Conservation (phyloP, 2,888 invertebrate species). For the Ormyrus thymus region DNA sequence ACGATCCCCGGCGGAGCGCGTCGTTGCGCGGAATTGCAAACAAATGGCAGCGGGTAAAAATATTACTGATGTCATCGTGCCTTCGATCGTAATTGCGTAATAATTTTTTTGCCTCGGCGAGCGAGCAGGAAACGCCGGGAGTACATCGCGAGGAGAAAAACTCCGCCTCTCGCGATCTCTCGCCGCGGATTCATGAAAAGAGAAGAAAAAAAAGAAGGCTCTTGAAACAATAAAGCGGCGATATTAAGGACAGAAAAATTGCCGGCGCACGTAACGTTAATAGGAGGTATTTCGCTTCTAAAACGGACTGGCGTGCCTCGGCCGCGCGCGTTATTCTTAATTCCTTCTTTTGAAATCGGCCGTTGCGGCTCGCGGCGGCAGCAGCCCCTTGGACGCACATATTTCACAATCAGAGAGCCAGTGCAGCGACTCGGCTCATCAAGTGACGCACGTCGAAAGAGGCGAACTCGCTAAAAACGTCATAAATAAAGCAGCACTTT, state of each 20-base stretch:
- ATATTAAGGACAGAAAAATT: no score
- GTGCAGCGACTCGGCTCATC: background rate
- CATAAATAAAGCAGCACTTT: conserved; percentile 5
- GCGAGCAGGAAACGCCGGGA: background rate
- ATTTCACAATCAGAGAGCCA: conserved; percentile 3
- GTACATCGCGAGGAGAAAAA: background rate
- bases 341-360: no score
- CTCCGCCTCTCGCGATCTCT: no score
- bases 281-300: no score
- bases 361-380: background rate
- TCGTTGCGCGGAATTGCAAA: background rate
- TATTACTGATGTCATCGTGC: conserved; percentile 36
- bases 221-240: no score
- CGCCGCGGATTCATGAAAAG: no score
- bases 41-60: conserved; percentile 12
- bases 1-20: no score
- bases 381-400: background rate
- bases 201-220: no score
- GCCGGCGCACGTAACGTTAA: no score
- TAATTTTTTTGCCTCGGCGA: conserved; percentile 3
- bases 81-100: conserved; percentile 18
- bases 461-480: background rate
- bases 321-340: no score
- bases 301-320: no score
- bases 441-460: background rate